phyloP scores from a whole-genome alignment of 2,797 vertebrate genomes.

The Lacerta agilis region DNA sequence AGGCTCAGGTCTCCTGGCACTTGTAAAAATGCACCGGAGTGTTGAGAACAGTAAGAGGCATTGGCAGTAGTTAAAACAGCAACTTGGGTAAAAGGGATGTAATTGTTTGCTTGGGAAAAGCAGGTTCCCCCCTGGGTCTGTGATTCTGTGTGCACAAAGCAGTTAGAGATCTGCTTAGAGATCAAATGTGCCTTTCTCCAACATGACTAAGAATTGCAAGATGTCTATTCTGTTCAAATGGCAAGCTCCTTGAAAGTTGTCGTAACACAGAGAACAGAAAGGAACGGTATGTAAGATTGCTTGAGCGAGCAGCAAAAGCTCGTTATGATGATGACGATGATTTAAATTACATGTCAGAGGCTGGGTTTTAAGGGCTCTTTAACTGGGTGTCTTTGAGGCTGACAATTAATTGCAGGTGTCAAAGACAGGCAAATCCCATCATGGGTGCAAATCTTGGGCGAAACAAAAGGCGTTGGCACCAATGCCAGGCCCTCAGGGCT shows the following conservation, averaged over 20 bases:
- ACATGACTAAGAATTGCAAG: not conserved
- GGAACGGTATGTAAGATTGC: slow-evolving; percentile 2
- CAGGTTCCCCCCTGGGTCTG: slow-evolving; percentile 1
- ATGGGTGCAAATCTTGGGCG: slow-evolving; percentile 23
- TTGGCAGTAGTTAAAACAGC: slow-evolving; percentile 3
- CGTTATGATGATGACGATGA: slow-evolving; percentile 20
- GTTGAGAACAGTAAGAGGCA: slow-evolving; percentile 18
- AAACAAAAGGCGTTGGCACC: slow-evolving; percentile 36
- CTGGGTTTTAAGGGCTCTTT: slow-evolving; percentile 23
- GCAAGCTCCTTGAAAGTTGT: not conserved
- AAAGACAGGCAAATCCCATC: not conserved
- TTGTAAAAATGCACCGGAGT: slow-evolving; percentile 7
- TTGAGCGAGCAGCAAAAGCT: slow-evolving; percentile 32
- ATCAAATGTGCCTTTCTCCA: slow-evolving; percentile 27
- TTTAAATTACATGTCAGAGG: slow-evolving; percentile 29
- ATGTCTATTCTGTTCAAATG: not conserved
- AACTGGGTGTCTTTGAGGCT: slow-evolving; percentile 9
- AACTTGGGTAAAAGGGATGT: not conserved
- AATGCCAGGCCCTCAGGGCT: slow-evolving; percentile 32
- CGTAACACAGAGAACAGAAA: not conserved
- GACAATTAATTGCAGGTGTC: slow-evolving; percentile 55
- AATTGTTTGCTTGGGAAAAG: slow-evolving; percentile 26
- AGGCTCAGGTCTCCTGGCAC: not conserved
- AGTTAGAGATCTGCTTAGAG: slow-evolving; percentile 19
- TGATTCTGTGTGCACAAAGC: not conserved